phyloP scores from a whole-genome alignment of 2,113 vertebrate genomes.

The Entosphenus tridentatus region DNA sequence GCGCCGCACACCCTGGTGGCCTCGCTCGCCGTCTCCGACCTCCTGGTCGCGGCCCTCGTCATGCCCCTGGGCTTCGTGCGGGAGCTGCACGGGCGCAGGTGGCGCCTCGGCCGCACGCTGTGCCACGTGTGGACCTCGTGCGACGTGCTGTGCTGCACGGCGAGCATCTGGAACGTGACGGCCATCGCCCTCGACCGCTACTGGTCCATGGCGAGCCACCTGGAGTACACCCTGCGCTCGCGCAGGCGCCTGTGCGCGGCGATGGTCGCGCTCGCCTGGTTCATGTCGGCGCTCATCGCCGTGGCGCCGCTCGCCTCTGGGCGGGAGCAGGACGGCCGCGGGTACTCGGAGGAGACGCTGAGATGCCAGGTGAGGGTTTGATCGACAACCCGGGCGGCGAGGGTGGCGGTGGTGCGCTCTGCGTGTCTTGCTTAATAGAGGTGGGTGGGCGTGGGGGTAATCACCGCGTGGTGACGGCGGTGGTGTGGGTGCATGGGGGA shows the following conservation, averaged over 20 bases:
- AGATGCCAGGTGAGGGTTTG: no score
- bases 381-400: no score
- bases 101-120: slow-evolving; percentile 13
- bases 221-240: slow-evolving; percentile 13
- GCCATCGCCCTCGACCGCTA: slow-evolving; percentile 15
- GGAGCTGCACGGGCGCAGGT: slow-evolving; percentile 12
- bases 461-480: no score
- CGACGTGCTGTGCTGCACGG: slow-evolving; percentile 16
- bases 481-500: no score
- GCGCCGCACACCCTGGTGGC: slow-evolving; percentile 16
- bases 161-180: slow-evolving; percentile 18
- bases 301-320: slow-evolving; percentile 13
- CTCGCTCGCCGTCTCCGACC: slow-evolving; percentile 15
- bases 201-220: slow-evolving; percentile 13
- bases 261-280: slow-evolving; percentile 15
- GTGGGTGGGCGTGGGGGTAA: no score
- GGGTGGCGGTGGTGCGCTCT: no score
- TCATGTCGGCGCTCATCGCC: slow-evolving; percentile 12
- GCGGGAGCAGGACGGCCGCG: slow-evolving; percentile 12
- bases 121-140: slow-evolving; percentile 16
- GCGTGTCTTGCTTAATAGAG: no score
- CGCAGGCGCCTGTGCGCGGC: slow-evolving; percentile 11
- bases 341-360: slow-evolving; percentile 9
- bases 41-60: slow-evolving; percentile 14
- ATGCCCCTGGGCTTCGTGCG: slow-evolving; percentile 15